Conservation (phyloP, 2,113 vertebrate species). For the Diadophis punctatus region DNA sequence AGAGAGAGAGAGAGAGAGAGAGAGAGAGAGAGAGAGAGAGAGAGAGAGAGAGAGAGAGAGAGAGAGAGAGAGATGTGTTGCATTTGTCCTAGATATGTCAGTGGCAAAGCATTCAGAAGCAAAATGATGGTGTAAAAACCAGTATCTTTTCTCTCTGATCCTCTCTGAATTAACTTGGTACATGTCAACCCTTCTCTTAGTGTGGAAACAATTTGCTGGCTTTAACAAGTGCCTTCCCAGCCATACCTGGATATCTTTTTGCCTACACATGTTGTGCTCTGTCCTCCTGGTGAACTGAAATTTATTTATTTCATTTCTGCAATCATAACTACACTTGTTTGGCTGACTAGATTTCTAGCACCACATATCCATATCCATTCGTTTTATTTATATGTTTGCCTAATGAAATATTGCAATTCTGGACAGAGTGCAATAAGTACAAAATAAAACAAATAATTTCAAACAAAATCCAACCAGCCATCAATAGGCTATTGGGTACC, state of each 20-base stretch:
- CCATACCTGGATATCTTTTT: not conserved
- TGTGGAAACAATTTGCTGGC: not conserved
- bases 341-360: not conserved
- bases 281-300: not conserved
- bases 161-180: not conserved
- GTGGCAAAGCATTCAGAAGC: not conserved
- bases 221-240: not conserved
- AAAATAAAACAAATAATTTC: not conserved
- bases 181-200: not conserved
- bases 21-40: no score
- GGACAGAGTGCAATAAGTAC: not conserved
- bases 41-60: no score
- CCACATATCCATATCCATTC: not conserved
- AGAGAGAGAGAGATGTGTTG: no score
- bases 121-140: not conserved
- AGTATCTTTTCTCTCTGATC: not conserved
- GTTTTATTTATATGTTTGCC: not conserved
- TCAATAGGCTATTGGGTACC: not conserved
- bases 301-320: not conserved
- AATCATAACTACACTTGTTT: not conserved
- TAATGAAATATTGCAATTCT: not conserved
- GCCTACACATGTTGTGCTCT: not conserved
- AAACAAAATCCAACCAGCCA: not conserved
- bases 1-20: no score
- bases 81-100: not conserved